These are phyloP conservation scores for Pogoniulus pusillus DNA, from an alignment of 2,797 vertebrate species.

Conservation along the genomic window DNA sequence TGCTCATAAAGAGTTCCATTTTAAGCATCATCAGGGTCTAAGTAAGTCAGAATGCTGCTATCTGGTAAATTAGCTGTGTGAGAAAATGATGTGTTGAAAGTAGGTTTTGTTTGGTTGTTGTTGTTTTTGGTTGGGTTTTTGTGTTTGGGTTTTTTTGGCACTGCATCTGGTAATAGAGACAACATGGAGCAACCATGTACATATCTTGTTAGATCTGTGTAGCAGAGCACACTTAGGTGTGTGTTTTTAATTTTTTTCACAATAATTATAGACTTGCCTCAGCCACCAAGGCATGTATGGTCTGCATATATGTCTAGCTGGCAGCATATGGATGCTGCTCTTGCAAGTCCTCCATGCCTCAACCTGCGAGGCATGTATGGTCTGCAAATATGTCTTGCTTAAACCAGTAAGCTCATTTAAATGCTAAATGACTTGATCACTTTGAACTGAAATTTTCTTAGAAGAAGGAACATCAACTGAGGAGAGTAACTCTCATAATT, in stretches of 20 bases:
- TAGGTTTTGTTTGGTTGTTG: neutral
- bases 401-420: neutral
- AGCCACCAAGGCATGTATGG: rapidly evolving
- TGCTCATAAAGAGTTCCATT: neutral
- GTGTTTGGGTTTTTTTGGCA: neutral
- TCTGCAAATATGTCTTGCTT: neutral
- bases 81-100: neutral
- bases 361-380: rapidly evolving
- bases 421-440: neutral
- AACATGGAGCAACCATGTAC: neutral
- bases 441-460: neutral
- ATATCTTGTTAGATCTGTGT: neutral
- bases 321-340: no score
- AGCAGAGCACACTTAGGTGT: neutral
- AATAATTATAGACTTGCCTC: neutral
- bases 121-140: no score
- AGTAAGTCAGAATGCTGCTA: neutral
- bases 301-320: no score
- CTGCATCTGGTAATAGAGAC: neutral
- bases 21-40: neutral
- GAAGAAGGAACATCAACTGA: neutral
- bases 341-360: neutral
- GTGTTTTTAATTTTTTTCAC: neutral
- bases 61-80: neutral
- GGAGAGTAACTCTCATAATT: neutral